Percentiles rank a stretch among this genome's conserved stretches.
These are phyloP conservation scores for Gasteruption jaculator DNA, from an alignment of 2,888 invertebrate genomes.

Conservation along the genomic window DNA sequence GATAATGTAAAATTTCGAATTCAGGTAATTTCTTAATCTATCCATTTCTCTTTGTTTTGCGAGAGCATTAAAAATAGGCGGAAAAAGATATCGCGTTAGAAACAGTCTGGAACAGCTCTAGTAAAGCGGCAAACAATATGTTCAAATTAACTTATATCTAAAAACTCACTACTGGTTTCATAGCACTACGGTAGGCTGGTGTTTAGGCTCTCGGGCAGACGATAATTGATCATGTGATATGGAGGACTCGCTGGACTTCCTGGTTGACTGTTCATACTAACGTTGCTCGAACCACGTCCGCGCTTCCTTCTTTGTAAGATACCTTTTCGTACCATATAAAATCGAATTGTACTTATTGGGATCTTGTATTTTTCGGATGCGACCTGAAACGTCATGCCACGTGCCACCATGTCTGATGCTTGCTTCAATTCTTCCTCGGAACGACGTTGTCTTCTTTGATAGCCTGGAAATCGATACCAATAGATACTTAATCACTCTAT, in stretches of 20 bases:
- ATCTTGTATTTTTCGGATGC: slow-evolving; percentile 84
- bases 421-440: slow-evolving; percentile 74
- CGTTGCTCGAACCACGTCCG: slow-evolving; percentile 62
- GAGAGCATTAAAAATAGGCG: slow-evolving; percentile 9
- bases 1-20: too few relatives aligned
- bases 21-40: too few relatives aligned
- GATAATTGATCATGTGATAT: slow-evolving; percentile 74
- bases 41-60: too few relatives aligned
- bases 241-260: slow-evolving; percentile 68
- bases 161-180: slow-evolving; percentile 36
- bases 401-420: slow-evolving; percentile 81
- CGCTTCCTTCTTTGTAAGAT: slow-evolving; percentile 75
- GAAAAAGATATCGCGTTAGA: slow-evolving; percentile 25
- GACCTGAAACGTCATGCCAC: slow-evolving; percentile 82
- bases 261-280: slow-evolving; percentile 50
- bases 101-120: slow-evolving; percentile 45
- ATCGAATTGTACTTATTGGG: slow-evolving; percentile 81
- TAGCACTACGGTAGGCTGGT: slow-evolving; percentile 50
- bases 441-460: slow-evolving; percentile 56
- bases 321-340: slow-evolving; percentile 84
- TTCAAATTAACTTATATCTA: slow-evolving; percentile 37
- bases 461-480: too few relatives aligned
- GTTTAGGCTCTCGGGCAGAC: slow-evolving; percentile 60
- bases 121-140: slow-evolving; percentile 36
- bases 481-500: too few relatives aligned